phyloP scores from a whole-genome alignment of 2,797 vertebrate genomes.

The Xiphorhynchus erythropygius region DNA sequence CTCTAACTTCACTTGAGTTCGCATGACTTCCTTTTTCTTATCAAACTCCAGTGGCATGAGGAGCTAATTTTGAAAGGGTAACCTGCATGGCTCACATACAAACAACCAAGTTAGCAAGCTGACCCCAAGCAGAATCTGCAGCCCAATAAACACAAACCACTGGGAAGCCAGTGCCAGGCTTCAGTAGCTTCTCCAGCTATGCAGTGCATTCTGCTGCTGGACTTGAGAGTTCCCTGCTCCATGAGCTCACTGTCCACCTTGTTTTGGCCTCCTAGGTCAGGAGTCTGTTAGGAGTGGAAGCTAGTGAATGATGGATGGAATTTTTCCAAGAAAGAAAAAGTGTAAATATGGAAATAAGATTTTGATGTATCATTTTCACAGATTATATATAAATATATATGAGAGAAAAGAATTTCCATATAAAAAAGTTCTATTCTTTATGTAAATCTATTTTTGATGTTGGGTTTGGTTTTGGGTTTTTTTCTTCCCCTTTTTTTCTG shows the following conservation, averaged over 20 bases:
- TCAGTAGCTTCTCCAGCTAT: neutral
- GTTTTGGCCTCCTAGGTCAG: conserved; percentile 29
- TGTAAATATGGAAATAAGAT: conserved; percentile 81
- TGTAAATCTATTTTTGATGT: conserved; percentile 71
- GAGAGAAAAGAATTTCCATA: conserved; percentile 70
- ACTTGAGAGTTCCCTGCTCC: neutral
- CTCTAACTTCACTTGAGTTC: conserved; percentile 81
- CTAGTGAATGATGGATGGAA: conserved; percentile 46
- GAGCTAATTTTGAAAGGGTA: conserved; percentile 84
- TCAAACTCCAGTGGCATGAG: conserved; percentile 87
- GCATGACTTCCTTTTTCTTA: conserved; percentile 85
- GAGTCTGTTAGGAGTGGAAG: conserved; percentile 59
- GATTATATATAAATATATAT: conserved; percentile 71
- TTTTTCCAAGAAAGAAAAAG: conserved; percentile 66
- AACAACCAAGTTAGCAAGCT: conserved; percentile 73
- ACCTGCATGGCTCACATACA: conserved; percentile 89
- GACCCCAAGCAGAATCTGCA: conserved; percentile 69
- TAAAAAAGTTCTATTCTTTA: conserved; percentile 70
- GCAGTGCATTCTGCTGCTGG: neutral
- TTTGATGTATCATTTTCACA: conserved; percentile 80
- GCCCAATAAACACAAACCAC: neutral
- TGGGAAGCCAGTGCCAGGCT: neutral
- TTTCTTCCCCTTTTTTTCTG: conserved; percentile 60
- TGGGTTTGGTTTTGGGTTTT: conserved; percentile 21
- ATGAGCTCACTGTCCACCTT: neutral